phyloP scores from a whole-genome alignment of 2,888 invertebrate genomes.

The Diaphora mendica region DNA sequence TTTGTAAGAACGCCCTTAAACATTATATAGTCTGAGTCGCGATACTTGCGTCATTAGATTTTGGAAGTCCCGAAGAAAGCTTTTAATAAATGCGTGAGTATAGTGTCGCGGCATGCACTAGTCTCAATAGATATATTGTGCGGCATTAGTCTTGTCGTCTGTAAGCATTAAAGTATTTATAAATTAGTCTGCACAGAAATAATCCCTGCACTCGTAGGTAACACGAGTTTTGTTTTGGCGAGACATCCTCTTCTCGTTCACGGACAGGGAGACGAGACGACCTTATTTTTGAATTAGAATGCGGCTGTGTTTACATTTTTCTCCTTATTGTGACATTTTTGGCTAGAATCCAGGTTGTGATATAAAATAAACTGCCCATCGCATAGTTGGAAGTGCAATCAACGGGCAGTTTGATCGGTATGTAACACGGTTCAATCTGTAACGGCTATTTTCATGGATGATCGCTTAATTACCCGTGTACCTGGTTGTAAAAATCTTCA shows the following conservation, averaged over 20 bases:
- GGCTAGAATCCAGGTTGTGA: conserved; percentile 76
- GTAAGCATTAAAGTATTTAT: conserved; percentile 54
- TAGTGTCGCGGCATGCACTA: conserved; percentile 51
- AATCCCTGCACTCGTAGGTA: conserved; percentile 55
- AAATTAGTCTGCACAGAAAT: conserved; percentile 56
- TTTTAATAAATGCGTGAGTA: conserved; percentile 54
- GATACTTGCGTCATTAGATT: conserved; percentile 33
- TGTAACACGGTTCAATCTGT: conserved; percentile 34
- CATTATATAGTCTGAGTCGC: conserved; percentile 24
- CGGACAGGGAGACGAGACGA: conserved; percentile 73
- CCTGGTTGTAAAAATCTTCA: conserved; percentile 23
- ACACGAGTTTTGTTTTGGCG: conserved; percentile 75
- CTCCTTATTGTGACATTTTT: conserved; percentile 81
- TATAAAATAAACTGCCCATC: conserved; percentile 71
- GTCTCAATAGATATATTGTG: conserved; percentile 48
- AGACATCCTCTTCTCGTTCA: conserved; percentile 66
- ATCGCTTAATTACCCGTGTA: conserved; percentile 25
- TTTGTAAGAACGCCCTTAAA: neutral
- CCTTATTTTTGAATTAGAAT: conserved; percentile 82
- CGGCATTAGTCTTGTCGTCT: conserved; percentile 57
- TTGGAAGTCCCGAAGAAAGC: conserved; percentile 44
- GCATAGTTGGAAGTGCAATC: conserved; percentile 58
- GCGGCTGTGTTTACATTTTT: conserved; percentile 83
- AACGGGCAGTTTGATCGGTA: conserved; percentile 33
- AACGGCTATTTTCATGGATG: conserved; percentile 30